Base-by-base conservation (phyloP, 2,888 invertebrate genomes). In the Spilarctia lutea region DNA sequence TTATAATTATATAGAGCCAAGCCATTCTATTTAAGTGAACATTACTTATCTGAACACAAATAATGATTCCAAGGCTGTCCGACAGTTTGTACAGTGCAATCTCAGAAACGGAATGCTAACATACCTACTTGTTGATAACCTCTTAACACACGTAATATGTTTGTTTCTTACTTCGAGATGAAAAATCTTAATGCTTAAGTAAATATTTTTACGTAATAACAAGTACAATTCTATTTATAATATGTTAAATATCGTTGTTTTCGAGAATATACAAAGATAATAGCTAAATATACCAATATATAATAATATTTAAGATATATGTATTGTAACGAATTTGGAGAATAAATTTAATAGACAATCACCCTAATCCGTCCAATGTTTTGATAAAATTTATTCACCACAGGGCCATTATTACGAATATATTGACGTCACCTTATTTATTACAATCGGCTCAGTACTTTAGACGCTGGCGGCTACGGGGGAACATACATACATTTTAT, bases 41-140 rank as follows among this genome's bases (percentile, higher is more conserved):
- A 74, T 74, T 68, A 71, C 74, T 80, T 85, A 84, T 84, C 84
- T 75, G 24, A 65, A 68, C 20, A 72, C 73, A 80, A 83, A 83
- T 85, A 85, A 56, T 63, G 67, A 39, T 65, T 73, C 60, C 83
- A 83, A 83, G 83, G 85, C 39, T 76, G 73, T 75, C 63, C 24
- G 13, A 73, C 16, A 2, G 79, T 83, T 83, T 79, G 79, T 65
- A 70, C 68, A 24, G 77, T 73, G 72, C 78, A 85, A 83, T 83
- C 85, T 79, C 68, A 65, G 75, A 69, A 73, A 78, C 73, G 52
- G 30, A 48, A 20, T 60, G 48, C 70, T 39, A 73, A 68, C 52
- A 48, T 13, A 48, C 48, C 39, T 69, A 63, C 42, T 71, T 10
- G n/a, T 65, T 20, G 73, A 69, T 73, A 73, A 68, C 48, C 48